phyloP scores from a whole-genome alignment of 2,888 invertebrate species.

The Allophyes oxyacanthae region DNA sequence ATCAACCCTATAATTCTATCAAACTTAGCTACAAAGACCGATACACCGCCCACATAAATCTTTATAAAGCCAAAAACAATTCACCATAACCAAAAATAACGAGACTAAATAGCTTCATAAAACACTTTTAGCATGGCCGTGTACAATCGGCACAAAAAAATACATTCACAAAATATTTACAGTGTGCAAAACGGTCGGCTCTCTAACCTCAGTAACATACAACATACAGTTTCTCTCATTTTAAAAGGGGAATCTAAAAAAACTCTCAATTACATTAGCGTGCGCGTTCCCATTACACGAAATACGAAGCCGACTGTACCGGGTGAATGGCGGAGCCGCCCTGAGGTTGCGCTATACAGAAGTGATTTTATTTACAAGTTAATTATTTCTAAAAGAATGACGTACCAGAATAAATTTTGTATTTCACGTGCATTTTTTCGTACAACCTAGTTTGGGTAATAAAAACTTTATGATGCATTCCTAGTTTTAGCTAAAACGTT shows the following conservation, averaged over 20 bases:
- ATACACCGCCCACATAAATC: conserved; percentile 34
- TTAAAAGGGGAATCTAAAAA: conserved; percentile 71
- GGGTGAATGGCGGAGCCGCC: conserved; percentile 48
- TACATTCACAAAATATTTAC: conserved; percentile 49
- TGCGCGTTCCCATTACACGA: conserved; percentile 72
- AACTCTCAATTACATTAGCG: conserved; percentile 84
- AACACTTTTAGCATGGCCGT: conserved; percentile 55
- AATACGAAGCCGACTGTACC: conserved; percentile 58
- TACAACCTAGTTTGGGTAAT: conserved; percentile 2
- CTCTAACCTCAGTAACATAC: conserved; percentile 67
- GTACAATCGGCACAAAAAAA: conserved; percentile 56
- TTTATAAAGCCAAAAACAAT: conserved; percentile 52
- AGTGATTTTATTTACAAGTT: conserved; percentile 57
- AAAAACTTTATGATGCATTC: no score
- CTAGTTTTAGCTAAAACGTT: background rate
- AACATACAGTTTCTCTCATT: conserved; percentile 67
- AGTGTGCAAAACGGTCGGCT: conserved; percentile 49
- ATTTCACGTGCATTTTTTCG: conserved; percentile 7
- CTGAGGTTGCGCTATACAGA: conserved; percentile 46
- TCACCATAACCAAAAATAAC: conserved; percentile 56
- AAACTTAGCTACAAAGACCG: conserved; percentile 4
- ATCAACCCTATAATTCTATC: background rate
- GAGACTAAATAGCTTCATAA: conserved; percentile 61
- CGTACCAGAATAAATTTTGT: conserved; percentile 31
- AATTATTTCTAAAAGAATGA: conserved; percentile 55